phyloP scores from a whole-genome alignment of 2,888 invertebrate species.

The Archips xylosteana region DNA sequence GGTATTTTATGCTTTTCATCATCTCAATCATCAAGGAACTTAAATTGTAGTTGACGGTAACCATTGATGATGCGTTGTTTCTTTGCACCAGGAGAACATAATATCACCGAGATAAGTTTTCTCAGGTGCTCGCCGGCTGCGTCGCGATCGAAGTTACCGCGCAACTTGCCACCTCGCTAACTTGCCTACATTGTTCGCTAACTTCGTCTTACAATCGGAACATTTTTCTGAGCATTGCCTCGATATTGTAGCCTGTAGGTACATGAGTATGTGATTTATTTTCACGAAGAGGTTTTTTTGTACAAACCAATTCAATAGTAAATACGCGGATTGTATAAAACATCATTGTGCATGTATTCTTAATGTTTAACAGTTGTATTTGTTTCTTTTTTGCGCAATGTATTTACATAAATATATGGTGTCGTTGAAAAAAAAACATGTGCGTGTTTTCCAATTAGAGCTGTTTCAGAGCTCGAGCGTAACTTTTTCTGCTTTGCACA shows the following conservation, averaged over 20 bases:
- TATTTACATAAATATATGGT: background rate
- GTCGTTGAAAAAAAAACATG: background rate
- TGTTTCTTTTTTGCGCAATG: no score
- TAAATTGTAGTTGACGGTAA: no score
- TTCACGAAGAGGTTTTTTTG: no score
- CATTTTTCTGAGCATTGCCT: slow-evolving; percentile 23
- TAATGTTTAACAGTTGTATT: no score
- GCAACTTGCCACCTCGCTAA: slow-evolving; percentile 18
- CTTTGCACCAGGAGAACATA: slow-evolving; percentile 1
- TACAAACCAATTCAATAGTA: no score
- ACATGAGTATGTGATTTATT: background rate
- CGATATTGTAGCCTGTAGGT: slow-evolving; percentile 1
- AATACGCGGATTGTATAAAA: no score
- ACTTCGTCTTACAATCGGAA: slow-evolving; percentile 35
- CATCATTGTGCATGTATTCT: no score
- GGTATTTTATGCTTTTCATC: no score
- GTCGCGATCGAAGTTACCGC: slow-evolving; percentile 4
- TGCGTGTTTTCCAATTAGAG: background rate
- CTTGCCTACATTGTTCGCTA: slow-evolving; percentile 35
- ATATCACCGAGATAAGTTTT: background rate
- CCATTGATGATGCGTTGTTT: no score
- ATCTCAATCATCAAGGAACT: no score
- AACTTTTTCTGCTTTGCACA: slow-evolving; percentile 10
- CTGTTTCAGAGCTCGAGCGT: background rate
- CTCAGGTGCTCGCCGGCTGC: slow-evolving; percentile 1